Evolutionary conservation across 2,113 vertebrate species (phyloP).

Genomic region (Oreochromis spilurus): DNA sequence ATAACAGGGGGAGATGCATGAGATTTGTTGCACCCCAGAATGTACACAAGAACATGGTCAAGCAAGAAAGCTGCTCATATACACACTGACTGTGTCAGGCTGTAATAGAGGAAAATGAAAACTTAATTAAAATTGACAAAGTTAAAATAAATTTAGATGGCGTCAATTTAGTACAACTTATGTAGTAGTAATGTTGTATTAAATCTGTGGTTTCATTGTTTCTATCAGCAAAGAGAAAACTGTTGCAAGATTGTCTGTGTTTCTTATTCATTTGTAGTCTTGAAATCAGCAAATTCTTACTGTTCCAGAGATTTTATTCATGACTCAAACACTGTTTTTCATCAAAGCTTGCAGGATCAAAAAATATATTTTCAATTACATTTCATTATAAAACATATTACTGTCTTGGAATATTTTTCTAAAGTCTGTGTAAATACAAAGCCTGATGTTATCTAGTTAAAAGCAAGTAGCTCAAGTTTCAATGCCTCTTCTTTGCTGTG

Average conservation of each 20-base stretch:
- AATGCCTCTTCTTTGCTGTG: fast-evolving
- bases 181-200: neutral
- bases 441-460: neutral
- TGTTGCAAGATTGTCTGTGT: fast-evolving
- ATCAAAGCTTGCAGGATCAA: neutral
- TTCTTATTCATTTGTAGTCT: neutral
- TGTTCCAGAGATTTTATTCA: fast-evolving
- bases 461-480: fast-evolving
- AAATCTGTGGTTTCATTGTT: fast-evolving
- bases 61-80: neutral
- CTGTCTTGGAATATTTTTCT: neutral
- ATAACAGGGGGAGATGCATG: neutral
- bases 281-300: fast-evolving
- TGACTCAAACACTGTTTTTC: fast-evolving
- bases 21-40: neutral
- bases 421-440: neutral
- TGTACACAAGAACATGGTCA: neutral
- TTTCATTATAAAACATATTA: neutral
- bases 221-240: neutral
- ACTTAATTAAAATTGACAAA: neutral
- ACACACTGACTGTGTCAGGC: neutral
- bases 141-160: neutral
- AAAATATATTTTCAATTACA: fast-evolving
- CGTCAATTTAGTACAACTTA: fast-evolving
- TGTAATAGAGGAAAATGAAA: neutral